Evolutionary conservation across 2,113 vertebrate genomes (phyloP).

Genomic region (Sinosuthora webbiana): DNA sequence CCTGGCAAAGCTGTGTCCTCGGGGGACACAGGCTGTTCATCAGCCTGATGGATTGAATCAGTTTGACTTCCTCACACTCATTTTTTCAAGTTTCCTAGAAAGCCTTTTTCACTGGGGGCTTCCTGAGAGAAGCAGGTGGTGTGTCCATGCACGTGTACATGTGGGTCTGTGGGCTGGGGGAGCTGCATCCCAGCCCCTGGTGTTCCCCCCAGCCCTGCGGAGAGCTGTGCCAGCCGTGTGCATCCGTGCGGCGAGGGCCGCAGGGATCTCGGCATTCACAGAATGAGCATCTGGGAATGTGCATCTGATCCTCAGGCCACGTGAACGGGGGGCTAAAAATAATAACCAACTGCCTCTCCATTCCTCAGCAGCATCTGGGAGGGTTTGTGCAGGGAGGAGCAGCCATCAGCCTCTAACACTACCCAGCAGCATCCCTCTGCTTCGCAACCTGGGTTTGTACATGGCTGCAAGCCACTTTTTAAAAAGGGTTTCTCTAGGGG

Average conservation of each 20-base stretch:
- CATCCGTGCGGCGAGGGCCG: fast-evolving
- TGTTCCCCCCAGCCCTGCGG: fast-evolving
- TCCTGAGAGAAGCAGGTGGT: neutral
- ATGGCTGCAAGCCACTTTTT: neutral
- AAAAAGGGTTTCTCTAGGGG: neutral
- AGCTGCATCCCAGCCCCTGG: neutral
- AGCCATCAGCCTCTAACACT: neutral
- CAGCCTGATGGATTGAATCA: neutral
- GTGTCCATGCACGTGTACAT: fast-evolving
- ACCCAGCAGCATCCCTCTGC: neutral
- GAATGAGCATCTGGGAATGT: constrained; percentile 58
- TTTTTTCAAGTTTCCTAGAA: constrained; percentile 38
- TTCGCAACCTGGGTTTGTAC: neutral
- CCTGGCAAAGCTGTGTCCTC: neutral
- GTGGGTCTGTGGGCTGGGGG: neutral
- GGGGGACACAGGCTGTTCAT: fast-evolving
- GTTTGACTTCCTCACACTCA: neutral
- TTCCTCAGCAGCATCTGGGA: neutral
- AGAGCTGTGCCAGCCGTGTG: neutral
- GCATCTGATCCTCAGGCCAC: constrained; percentile 53
- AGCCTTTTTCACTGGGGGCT: constrained; percentile 8
- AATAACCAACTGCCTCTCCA: constrained; percentile 21
- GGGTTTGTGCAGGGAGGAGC: neutral
- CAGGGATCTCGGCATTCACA: neutral
- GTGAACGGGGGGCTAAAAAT: constrained; percentile 63